phyloP scores from a whole-genome alignment of 2,797 vertebrate genomes.

The Spinibarbus caldwelli region DNA sequence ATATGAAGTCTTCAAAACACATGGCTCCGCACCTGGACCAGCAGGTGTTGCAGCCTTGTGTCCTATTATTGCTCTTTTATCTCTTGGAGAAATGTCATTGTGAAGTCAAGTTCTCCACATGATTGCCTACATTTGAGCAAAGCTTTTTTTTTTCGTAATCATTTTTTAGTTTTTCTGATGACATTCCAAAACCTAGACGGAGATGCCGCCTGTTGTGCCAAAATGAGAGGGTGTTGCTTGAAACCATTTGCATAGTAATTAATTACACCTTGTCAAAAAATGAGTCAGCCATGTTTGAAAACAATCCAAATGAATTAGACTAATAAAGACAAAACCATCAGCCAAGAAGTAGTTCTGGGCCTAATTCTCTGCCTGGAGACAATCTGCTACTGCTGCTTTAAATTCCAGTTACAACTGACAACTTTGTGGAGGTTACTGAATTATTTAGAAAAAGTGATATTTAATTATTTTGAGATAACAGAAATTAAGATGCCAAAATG shows the following conservation, averaged over 20 bases:
- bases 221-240: conserved; percentile 65
- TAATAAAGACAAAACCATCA: conserved; percentile 64
- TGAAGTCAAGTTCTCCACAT: conserved; percentile 42
- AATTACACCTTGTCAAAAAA: conserved; percentile 76
- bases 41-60: conserved; percentile 53
- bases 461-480: conserved; percentile 23
- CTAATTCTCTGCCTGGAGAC: conserved; percentile 47
- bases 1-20: conserved; percentile 42
- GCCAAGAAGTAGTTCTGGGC: conserved; percentile 61
- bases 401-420: conserved; percentile 40
- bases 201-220: conserved; percentile 63
- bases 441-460: conserved; percentile 21
- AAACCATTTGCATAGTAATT: conserved; percentile 69
- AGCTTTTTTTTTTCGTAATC: neutral
- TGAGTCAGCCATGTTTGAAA: conserved; percentile 72
- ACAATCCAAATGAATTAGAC: conserved; percentile 72
- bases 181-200: conserved; percentile 53
- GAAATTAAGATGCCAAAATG: conserved; percentile 6
- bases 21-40: conserved; percentile 48
- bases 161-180: conserved; percentile 38
- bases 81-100: conserved; percentile 55
- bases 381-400: conserved; percentile 43
- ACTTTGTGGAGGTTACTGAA: conserved; percentile 23
- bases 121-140: conserved; percentile 50
- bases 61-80: conserved; percentile 65